These are phyloP conservation scores for Syrphus vitripennis DNA, from an alignment of 2,888 invertebrate genomes.

Conservation along the genomic window DNA sequence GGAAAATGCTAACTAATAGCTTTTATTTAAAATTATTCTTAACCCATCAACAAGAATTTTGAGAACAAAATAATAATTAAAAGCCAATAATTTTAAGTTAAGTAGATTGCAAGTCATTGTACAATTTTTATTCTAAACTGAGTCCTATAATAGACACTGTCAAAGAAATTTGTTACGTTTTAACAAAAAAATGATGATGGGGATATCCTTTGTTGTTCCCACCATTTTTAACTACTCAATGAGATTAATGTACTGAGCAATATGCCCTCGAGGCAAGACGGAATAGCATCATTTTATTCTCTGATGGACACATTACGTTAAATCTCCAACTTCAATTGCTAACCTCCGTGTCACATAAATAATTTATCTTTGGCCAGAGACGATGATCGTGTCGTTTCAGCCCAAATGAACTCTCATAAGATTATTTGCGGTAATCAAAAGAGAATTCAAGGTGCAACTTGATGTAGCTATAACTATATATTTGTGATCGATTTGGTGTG, in stretches of 20 bases:
- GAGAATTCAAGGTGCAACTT: conserved; percentile 23
- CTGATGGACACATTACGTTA: background rate
- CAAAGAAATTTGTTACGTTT: conserved; percentile 52
- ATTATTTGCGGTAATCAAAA: conserved; percentile 29
- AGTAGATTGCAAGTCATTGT: conserved; percentile 54
- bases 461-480: background rate
- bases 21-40: no score
- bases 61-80: background rate
- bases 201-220: background rate
- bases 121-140: background rate
- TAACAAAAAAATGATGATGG: background rate
- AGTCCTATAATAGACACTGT: background rate
- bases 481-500: background rate
- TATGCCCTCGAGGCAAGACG: conserved; percentile 57
- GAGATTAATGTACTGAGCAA: conserved; percentile 63
- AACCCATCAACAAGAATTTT: no score
- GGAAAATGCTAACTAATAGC: no score
- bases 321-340: conserved; percentile 34
- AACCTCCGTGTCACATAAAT: conserved; percentile 67
- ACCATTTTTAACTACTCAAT: conserved; percentile 13
- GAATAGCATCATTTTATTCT: background rate
- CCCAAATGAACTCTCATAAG: background rate
- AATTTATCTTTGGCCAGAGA: conserved; percentile 29
- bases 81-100: background rate
- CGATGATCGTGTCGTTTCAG: conserved; percentile 3